Evolutionary conservation across 2,113 vertebrate genomes (phyloP), one percentile per base, ranked within the genome.

Genomic region (Sclerurus mexicanus): DNA sequence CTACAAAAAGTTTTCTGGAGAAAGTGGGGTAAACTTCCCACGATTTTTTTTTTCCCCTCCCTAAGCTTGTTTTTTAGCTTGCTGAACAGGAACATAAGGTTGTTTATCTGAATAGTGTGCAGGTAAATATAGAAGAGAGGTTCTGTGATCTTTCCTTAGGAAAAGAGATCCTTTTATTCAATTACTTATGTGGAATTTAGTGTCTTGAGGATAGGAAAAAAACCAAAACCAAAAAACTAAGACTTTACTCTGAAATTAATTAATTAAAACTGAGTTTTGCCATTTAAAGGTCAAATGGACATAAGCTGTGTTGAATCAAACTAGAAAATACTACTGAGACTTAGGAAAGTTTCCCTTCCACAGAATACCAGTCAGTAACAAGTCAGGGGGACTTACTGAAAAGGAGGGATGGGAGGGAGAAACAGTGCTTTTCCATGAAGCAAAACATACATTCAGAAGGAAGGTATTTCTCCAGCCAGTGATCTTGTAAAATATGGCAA

Each of bases 201-300:
- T 80, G 42, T 74, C 67, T 77, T 53, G 37, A 92, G 47, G 56
- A 92, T 46, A 73, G 75, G 47, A 66, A 63, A 24, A 6, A 30
- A 0, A 0, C 2, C 14, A 50, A 62, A 71, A 12, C 30, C 44
- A 46, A 46, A 46, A 62, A 77, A 12, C 33, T 24, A 80, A 20
- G 23, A 52, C 56, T 89, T 82, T 59, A 69, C 24, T 80, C 5
- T 68, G 27, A 78, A 85, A 81, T 40, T 89, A 94, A 95, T 42
- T 42, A 42, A 42, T 42, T 80, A 91, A 85, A 83, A 89, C 46
- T 31, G 67, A 74, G 20, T 89, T 90, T 79, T 87, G 46, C 75
- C 87, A 73, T 94, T 95, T 94, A 94, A 92, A 92, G 81, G 85
- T 95, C 87, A 88, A 75, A 88, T 10, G 80, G 75, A 56, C 66